These are phyloP conservation scores for Euura saliciscinereae DNA, from an alignment of 1,140 invertebrate genomes.

Conservation along the genomic window DNA sequence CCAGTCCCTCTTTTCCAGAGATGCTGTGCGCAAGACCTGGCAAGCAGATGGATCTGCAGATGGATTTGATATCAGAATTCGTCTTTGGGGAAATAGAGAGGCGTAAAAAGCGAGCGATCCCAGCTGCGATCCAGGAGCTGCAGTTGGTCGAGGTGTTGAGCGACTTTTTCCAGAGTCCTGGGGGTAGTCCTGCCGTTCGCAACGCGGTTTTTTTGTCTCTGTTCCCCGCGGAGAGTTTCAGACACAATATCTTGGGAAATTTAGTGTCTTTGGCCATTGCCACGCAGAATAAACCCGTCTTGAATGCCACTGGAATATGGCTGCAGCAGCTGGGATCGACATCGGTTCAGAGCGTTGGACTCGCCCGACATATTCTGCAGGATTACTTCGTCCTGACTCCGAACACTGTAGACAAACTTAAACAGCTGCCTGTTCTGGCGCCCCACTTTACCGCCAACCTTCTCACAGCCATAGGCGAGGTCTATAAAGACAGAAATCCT, in stretches of 20 bases:
- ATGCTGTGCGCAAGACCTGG: conserved; percentile 57
- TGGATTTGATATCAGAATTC: conserved; percentile 82
- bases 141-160: conserved; percentile 77
- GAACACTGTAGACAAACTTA: conserved; percentile 67
- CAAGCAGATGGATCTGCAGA: conserved; percentile 67
- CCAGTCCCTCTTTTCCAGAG: conserved; percentile 40
- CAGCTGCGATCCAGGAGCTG: conserved; percentile 71
- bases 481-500: conserved; percentile 64
- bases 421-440: conserved; percentile 70
- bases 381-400: conserved; percentile 79
- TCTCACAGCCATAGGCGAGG: conserved; percentile 79
- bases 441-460: conserved; percentile 83
- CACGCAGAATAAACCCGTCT: conserved; percentile 71
- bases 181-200: conserved; percentile 71
- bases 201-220: conserved; percentile 82
- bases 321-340: conserved; percentile 83
- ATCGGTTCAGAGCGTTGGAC: conserved; percentile 70
- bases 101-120: conserved; percentile 63
- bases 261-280: conserved; percentile 79
- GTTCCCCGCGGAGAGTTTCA: conserved; percentile 70
- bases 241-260: conserved; percentile 76
- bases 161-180: conserved; percentile 73
- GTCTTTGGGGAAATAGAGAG: conserved; percentile 79
- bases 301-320: conserved; percentile 82
- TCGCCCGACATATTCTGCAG: conserved; percentile 76